Conservation (phyloP, 2,888 invertebrate species). For the Callyntrura sp. region DNA sequence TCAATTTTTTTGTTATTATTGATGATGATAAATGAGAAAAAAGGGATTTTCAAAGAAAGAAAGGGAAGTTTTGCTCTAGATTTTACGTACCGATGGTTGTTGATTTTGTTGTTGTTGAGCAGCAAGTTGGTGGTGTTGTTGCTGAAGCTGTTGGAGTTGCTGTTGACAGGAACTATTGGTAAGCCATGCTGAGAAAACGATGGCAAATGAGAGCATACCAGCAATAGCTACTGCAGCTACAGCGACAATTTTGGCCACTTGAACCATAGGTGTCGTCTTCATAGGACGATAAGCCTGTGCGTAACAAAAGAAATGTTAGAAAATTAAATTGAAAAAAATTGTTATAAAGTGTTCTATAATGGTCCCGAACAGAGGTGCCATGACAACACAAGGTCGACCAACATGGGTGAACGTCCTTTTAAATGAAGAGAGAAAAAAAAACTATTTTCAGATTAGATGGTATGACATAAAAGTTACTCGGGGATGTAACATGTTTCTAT, state of each 20-base stretch:
- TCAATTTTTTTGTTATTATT: not conserved
- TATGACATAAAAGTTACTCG: not conserved
- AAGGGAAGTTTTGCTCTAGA: conserved; percentile 78
- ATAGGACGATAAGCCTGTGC: conserved; percentile 90
- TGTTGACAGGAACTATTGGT: conserved; percentile 79
- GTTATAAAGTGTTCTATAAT: not conserved
- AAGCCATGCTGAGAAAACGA: conserved; percentile 84
- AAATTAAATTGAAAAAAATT: not conserved
- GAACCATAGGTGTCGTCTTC: conserved; percentile 90
- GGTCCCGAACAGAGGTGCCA: not conserved
- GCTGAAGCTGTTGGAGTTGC: conserved; percentile 76
- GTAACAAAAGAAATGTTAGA: conserved; percentile 6
- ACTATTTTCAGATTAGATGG: not conserved
- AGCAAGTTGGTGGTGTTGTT: conserved; percentile 68
- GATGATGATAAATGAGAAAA: not conserved
- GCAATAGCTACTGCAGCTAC: conserved; percentile 93
- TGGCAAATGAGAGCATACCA: conserved; percentile 87
- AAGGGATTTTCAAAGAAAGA: conserved; percentile 54
- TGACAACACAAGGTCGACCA: conserved; percentile 51
- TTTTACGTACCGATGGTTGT: conserved; percentile 80
- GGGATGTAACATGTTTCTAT: not conserved
- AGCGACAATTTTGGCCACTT: conserved; percentile 94
- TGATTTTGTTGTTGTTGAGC: conserved; percentile 61
- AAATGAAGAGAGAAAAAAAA: not conserved
- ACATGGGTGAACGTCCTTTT: conserved; percentile 43